A percentile compares a stretch with the other conserved stretches of the same genome.
Conservation (phyloP, 2,113 vertebrate species). For the Ursus arctos region DNA sequence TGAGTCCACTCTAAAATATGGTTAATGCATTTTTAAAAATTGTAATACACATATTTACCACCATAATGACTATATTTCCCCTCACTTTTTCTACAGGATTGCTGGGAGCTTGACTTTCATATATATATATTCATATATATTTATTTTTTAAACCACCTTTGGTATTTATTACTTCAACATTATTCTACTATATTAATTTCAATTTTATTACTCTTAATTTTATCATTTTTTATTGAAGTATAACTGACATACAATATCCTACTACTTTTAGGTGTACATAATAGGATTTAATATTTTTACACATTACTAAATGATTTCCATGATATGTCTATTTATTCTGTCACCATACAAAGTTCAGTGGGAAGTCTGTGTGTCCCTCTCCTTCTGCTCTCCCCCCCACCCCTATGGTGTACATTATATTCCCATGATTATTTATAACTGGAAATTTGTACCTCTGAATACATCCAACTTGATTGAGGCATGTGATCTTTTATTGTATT, state of each 20-base stretch:
- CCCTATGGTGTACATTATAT: neutral
- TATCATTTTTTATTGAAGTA: neutral
- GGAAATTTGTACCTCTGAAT: neutral
- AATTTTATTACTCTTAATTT: neutral
- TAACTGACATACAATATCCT: neutral
- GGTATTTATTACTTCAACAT: neutral
- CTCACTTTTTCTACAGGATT: neutral
- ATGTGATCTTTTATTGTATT: neutral
- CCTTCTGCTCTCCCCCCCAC: too few species aligned
- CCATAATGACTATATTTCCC: neutral
- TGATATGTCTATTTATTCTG: neutral
- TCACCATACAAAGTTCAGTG: neutral
- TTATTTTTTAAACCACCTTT: neutral
- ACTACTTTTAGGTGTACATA: neutral
- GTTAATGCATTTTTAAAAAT: neutral
- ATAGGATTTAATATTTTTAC: neutral
- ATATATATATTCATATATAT: neutral
- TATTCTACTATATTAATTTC: neutral
- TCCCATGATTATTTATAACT: neutral
- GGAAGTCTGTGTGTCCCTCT: too few species aligned
- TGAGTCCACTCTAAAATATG: neutral
- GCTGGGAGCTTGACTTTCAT: neutral
- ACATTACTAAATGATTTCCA: neutral
- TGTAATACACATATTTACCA: neutral
- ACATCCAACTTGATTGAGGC: neutral